These are phyloP conservation scores for Chlorodrepanis virens DNA, from an alignment of 2,113 vertebrate genomes.

Conservation along the genomic window DNA sequence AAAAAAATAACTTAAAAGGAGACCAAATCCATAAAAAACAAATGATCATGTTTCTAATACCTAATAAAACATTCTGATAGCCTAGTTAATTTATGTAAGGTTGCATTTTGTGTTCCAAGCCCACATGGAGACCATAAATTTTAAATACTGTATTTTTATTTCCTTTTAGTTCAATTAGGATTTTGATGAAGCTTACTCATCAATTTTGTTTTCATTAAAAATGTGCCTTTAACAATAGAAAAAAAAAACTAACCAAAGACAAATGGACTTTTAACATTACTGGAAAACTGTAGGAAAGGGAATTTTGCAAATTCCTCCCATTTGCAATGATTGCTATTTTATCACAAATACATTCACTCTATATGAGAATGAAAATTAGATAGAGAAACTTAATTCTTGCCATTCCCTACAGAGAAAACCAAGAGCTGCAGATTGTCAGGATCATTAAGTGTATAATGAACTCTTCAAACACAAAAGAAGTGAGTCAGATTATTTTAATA, in stretches of 20 bases:
- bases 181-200: not conserved
- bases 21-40: not conserved
- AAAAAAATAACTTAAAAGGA: not conserved
- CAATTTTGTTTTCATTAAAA: not conserved
- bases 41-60: not conserved
- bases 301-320: not conserved
- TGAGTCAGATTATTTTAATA: slow-evolving; percentile 67
- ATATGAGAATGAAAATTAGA: slow-evolving; percentile 52
- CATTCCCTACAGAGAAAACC: slow-evolving; percentile 57
- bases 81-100: not conserved
- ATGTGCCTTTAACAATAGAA: not conserved
- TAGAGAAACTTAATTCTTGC: slow-evolving; percentile 42
- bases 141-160: not conserved
- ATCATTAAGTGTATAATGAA: slow-evolving; percentile 71
- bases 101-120: not conserved
- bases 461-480: slow-evolving; percentile 62
- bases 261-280: not conserved
- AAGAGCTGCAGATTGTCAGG: slow-evolving; percentile 50
- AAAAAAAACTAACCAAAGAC: not conserved
- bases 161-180: not conserved
- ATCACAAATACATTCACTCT: slow-evolving; percentile 35
- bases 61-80: not conserved
- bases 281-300: not conserved
- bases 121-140: not conserved
- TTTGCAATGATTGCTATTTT: not conserved